Percentiles rank a stretch among this genome's conserved stretches.
Evolutionary conservation across 2,888 invertebrate genomes (phyloP).

Genomic region (Andrena minutula): DNA sequence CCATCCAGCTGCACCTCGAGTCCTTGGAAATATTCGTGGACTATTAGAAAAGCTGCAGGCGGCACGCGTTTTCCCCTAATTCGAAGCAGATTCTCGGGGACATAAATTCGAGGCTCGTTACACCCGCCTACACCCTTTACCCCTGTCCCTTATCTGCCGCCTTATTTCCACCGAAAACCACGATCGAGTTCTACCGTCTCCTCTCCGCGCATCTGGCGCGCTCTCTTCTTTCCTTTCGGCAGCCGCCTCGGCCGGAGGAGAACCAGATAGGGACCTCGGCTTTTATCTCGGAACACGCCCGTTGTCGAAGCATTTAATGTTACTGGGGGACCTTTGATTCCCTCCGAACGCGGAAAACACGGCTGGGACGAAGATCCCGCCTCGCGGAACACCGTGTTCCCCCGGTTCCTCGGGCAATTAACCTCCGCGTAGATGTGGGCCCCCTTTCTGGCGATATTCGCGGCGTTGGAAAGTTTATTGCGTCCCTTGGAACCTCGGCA

Average conservation of each 20-base stretch:
- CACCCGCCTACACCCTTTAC: slow-evolving; percentile 4
- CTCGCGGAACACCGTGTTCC: slow-evolving; percentile 44
- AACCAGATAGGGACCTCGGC: slow-evolving; percentile 4
- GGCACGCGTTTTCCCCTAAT: slow-evolving; percentile 74
- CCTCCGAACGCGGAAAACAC: slow-evolving; percentile 31
- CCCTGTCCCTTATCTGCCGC: slow-evolving; percentile 26
- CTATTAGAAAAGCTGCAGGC: slow-evolving; percentile 16
- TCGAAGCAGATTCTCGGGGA: slow-evolving; percentile 67
- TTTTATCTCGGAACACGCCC: slow-evolving; percentile 63
- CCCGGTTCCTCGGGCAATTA: slow-evolving; percentile 42
- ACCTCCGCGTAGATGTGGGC: slow-evolving; percentile 16
- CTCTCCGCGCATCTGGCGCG: slow-evolving; percentile 47
- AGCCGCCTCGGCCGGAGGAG: slow-evolving; percentile 5
- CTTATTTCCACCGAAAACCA: slow-evolving; percentile 42
- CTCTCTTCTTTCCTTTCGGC: slow-evolving; percentile 25
- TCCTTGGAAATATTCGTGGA: slow-evolving; percentile 4
- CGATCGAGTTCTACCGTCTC: slow-evolving; percentile 36
- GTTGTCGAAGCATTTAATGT: slow-evolving; percentile 64
- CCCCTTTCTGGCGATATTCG: neutral
- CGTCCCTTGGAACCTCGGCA: neutral
- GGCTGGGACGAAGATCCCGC: slow-evolving; percentile 32
- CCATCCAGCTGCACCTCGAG: neutral
- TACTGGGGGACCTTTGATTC: slow-evolving; percentile 48
- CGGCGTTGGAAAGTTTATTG: neutral
- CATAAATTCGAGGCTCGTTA: slow-evolving; percentile 46